Evolutionary conservation across 2,797 vertebrate genomes (phyloP), one percentile per base, ranked within the genome.

Genomic region (Crenuchus spilurus): DNA sequence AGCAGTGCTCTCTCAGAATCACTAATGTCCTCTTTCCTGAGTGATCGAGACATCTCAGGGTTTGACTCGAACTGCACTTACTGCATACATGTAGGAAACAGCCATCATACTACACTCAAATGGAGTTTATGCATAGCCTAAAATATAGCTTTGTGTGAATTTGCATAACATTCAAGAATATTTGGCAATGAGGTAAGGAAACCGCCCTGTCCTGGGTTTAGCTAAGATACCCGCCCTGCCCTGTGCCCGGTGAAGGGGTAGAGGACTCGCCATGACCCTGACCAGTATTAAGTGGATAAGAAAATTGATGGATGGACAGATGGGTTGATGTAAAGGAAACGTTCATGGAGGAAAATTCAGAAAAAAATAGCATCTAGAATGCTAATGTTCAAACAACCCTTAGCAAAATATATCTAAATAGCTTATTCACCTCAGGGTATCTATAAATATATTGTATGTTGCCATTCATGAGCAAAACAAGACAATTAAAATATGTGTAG

Each of bases 21-120:
- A 64, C 51, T 82, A 81, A 80, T 80, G 67, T 69, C 33, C 58
- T 72, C 82, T 78, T 70, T 85, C 64, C 70, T 61, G 33, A 75
- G 71, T 78, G 67, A 74, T 71, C 57, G 84, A 87, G 70, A 83
- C 78, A 73, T 84, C 51, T 37, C 44, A 44, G 51, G 57, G 62
- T 81, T 75, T 63, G 51, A 75, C 24, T 69, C 37, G 49, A 76
- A 71, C 22, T 57, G 57, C 68, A 69, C 63, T 63, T 61, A 3
- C 31, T 61, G 28, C 28, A 64, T 57, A 48, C 39, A 49, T 65
- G 68, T 41, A 39, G 64, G 28, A 57, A 72, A 72, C 55, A 74
- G 61, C 57, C 72, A 79, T 70, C 65, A 75, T 26, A 30, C 9
- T 68, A 31, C 48, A n/a, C 24, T 63, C 24, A 28, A 4, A 26